Evolutionary conservation across 2,888 invertebrate species (phyloP).

Genomic region (Hyposoter dolosus): DNA sequence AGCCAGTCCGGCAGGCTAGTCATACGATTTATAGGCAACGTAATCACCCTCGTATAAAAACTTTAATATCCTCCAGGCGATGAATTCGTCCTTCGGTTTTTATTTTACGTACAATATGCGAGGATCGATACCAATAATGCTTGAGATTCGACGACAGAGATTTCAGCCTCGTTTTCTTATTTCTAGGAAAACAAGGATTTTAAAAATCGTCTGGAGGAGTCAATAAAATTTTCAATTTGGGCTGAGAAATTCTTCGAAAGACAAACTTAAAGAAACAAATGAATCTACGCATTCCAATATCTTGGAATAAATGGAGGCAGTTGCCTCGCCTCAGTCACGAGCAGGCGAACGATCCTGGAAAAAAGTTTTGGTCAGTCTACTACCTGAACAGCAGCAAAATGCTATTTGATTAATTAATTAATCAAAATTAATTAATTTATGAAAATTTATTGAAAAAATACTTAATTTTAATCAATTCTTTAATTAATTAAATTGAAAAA

Average conservation of each 20-base stretch:
- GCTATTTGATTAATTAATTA: too few relatives aligned
- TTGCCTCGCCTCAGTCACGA: too few relatives aligned
- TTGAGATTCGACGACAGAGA: neutral
- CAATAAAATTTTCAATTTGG: neutral
- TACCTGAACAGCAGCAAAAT: too few relatives aligned
- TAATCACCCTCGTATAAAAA: constrained; percentile 59
- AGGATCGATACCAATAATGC: constrained; percentile 48
- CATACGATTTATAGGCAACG: constrained; percentile 57
- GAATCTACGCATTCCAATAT: too few relatives aligned
- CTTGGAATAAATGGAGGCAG: too few relatives aligned
- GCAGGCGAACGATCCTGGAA: too few relatives aligned
- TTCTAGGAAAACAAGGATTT: neutral
- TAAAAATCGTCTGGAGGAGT: neutral
- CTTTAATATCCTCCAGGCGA: constrained; percentile 56
- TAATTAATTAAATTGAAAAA: too few relatives aligned
- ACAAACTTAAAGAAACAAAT: too few relatives aligned
- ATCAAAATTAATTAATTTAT: too few relatives aligned
- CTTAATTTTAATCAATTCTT: too few relatives aligned
- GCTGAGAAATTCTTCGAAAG: neutral
- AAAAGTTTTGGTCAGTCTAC: too few relatives aligned
- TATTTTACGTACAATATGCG: constrained; percentile 13
- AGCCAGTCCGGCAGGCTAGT: constrained; percentile 14
- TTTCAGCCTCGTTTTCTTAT: neutral
- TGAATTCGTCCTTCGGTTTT: constrained; percentile 40
- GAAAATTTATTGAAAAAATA: too few relatives aligned